Conservation (phyloP, 2,113 vertebrate species). For the Tiliqua scincoides region DNA sequence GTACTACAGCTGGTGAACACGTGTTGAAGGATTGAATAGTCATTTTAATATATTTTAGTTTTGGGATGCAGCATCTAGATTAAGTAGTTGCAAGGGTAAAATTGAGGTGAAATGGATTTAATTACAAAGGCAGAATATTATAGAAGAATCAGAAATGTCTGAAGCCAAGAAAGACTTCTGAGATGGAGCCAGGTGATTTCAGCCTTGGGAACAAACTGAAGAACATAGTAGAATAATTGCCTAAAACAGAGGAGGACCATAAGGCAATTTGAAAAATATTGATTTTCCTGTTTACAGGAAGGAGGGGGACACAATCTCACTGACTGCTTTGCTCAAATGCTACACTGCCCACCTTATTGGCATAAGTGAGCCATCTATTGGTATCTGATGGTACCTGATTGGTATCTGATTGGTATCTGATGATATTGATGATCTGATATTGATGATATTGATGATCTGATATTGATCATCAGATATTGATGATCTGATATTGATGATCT, state of each 20-base stretch:
- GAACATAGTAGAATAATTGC: neutral
- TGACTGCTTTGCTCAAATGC: neutral
- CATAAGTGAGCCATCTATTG: neutral
- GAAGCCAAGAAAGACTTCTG: neutral
- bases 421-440: no score
- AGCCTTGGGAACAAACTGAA: neutral
- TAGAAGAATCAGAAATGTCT: neutral
- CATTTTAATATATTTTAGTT: constrained; percentile 20
- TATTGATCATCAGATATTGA: no score
- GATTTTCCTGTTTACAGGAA: neutral
- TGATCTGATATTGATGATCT: no score
- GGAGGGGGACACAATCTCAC: neutral
- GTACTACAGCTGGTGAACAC: neutral
- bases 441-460: no score
- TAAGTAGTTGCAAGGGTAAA: neutral
- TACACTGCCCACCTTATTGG: neutral
- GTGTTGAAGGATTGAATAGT: neutral
- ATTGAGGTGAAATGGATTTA: neutral
- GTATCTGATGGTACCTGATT: no score
- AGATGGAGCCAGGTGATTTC: neutral
- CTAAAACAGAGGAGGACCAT: neutral
- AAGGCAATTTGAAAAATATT: neutral
- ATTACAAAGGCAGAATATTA: constrained; percentile 5
- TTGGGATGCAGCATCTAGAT: neutral
- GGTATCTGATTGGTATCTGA: no score